Evolutionary conservation across 1,140 invertebrate species (phyloP).

Genomic region (Bombus consobrinus): DNA sequence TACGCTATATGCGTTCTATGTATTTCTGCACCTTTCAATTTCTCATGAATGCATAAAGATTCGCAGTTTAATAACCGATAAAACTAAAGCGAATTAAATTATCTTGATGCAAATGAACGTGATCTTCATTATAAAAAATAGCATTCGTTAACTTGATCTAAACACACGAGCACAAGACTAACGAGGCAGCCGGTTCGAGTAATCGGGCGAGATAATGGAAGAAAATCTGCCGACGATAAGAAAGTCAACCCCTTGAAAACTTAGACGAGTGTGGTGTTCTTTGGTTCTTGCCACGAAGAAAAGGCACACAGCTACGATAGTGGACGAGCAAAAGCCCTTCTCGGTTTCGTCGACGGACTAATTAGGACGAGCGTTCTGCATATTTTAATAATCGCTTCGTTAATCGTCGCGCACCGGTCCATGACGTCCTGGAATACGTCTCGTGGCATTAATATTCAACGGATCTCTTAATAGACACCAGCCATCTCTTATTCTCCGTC

Average conservation of each 20-base stretch:
- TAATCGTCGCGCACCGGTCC: constrained; percentile 50
- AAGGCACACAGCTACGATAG: not conserved
- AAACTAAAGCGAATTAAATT: too few relatives aligned
- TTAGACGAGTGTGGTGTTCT: not conserved
- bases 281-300: not conserved
- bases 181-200: not conserved
- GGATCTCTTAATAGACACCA: constrained; percentile 61
- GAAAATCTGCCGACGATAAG: constrained; percentile 5
- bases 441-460: constrained; percentile 67
- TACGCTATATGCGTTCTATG: too few relatives aligned
- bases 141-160: too few relatives aligned
- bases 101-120: too few relatives aligned
- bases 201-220: constrained; percentile 25
- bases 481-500: constrained; percentile 38
- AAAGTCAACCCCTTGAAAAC: constrained; percentile 16
- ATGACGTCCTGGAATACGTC: constrained; percentile 47
- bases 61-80: too few relatives aligned
- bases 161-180: too few relatives aligned
- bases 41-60: too few relatives aligned
- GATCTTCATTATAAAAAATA: too few relatives aligned
- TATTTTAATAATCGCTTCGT: constrained; percentile 69
- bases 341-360: constrained; percentile 50
- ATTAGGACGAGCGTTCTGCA: constrained; percentile 58
- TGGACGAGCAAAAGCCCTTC: constrained; percentile 27
- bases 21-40: too few relatives aligned